Evolutionary conservation across 1,140 invertebrate species (phyloP).

Genomic region (Camponotus pennsylvanicus): DNA sequence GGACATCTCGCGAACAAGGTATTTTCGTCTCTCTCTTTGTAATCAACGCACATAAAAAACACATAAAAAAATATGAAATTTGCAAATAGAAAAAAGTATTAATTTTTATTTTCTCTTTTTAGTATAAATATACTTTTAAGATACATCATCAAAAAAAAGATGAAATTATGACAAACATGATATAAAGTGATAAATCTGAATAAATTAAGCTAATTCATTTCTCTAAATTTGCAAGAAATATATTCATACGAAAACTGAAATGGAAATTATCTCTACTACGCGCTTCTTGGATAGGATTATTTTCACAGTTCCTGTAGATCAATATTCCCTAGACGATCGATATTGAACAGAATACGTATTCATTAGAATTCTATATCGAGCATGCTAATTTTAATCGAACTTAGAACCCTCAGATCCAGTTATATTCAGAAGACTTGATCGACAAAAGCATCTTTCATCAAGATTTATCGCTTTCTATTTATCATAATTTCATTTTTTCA

Average conservation of each 20-base stretch:
- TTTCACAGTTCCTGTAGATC: not conserved
- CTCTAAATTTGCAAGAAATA: not conserved
- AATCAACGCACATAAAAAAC: too few relatives aligned
- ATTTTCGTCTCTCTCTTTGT: not conserved
- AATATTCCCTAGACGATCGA: not conserved
- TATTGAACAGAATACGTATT: not conserved
- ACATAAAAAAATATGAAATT: too few relatives aligned
- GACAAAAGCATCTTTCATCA: not conserved
- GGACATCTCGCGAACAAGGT: not conserved
- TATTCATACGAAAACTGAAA: not conserved
- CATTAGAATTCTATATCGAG: conserved; percentile 24
- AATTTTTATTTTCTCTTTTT: too few relatives aligned
- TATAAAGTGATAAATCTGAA: not conserved
- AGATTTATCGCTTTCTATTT: not conserved
- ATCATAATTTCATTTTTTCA: not conserved
- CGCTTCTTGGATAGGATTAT: conserved; percentile 23
- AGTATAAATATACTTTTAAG: too few relatives aligned
- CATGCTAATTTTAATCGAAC: conserved; percentile 10
- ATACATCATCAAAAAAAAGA: too few relatives aligned
- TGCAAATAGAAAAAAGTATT: too few relatives aligned
- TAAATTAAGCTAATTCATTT: not conserved
- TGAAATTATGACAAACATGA: too few relatives aligned
- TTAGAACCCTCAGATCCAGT: not conserved
- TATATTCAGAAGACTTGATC: not conserved
- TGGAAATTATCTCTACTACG: not conserved